Evolutionary conservation across 2,888 invertebrate species (phyloP).

Genomic region (Cerastis rubricosa): DNA sequence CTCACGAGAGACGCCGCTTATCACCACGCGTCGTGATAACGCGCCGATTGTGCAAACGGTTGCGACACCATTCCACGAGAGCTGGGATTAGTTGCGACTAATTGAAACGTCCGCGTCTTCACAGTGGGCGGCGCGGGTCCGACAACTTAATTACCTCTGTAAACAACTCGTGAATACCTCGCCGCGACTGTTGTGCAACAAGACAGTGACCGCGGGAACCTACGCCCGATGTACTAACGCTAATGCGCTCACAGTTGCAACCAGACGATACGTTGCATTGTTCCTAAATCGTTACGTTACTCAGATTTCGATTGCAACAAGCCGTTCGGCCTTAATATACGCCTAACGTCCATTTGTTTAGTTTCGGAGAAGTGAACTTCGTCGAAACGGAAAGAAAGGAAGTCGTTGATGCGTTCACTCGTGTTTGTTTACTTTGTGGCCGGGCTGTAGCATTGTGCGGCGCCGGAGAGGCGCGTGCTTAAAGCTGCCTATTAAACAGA

Average conservation of each 20-base stretch:
- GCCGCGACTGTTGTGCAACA: constrained; percentile 74
- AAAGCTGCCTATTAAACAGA: constrained; percentile 30
- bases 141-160: constrained; percentile 81
- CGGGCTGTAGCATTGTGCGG: constrained; percentile 57
- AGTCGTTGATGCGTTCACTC: constrained; percentile 74
- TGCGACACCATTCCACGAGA: constrained; percentile 70
- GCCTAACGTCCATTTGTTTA: constrained; percentile 67
- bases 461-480: constrained; percentile 59
- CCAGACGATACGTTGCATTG: constrained; percentile 51
- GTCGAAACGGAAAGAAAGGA: constrained; percentile 80
- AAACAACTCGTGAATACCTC: constrained; percentile 77
- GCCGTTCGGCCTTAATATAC: constrained; percentile 44
- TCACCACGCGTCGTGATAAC: constrained; percentile 72
- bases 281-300: constrained; percentile 60
- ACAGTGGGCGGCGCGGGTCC: constrained; percentile 76
- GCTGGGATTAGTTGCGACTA: constrained; percentile 76
- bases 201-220: constrained; percentile 77
- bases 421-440: constrained; percentile 76
- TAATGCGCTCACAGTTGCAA: constrained; percentile 60
- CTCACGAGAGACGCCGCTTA: constrained; percentile 71
- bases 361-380: constrained; percentile 79
- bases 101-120: constrained; percentile 81
- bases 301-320: constrained; percentile 60
- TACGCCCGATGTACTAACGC: constrained; percentile 69
- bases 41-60: constrained; percentile 72